phyloP scores from a whole-genome alignment of 1,140 invertebrate species.

The Colletes gigas region DNA sequence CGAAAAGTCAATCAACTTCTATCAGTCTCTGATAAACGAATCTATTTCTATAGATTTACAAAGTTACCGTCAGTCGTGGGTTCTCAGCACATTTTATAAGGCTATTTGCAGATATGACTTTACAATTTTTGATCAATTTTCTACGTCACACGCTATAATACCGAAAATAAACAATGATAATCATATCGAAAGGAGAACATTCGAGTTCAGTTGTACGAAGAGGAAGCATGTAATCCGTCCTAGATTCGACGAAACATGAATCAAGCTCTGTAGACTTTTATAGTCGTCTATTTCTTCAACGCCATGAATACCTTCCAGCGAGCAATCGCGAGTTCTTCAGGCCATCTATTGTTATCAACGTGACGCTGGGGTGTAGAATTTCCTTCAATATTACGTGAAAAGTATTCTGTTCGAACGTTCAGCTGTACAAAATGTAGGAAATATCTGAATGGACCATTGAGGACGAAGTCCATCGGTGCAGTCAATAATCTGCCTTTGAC shows the following conservation, averaged over 20 bases:
- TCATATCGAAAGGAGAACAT: neutral
- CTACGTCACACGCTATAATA: neutral
- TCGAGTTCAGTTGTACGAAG: neutral
- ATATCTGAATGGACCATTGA: constrained; percentile 16
- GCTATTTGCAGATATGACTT: too few species aligned
- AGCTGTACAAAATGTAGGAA: constrained; percentile 19
- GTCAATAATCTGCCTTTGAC: constrained; percentile 34
- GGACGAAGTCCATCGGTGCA: neutral
- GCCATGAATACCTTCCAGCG: neutral
- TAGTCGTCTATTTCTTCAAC: neutral
- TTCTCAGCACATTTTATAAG: too few species aligned
- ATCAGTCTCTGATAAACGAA: too few species aligned
- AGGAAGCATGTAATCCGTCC: neutral
- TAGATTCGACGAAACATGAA: constrained; percentile 9
- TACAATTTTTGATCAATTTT: too few species aligned
- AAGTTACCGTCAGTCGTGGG: too few species aligned
- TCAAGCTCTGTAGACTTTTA: neutral
- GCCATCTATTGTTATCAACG: neutral
- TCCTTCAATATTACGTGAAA: constrained; percentile 34
- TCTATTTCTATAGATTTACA: too few species aligned
- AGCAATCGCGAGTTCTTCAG: neutral
- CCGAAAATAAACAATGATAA: neutral
- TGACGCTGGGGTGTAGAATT: neutral
- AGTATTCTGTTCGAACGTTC: constrained; percentile 2
- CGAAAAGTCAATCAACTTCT: too few species aligned